phyloP scores from a whole-genome alignment of 2,113 vertebrate genomes.

The Oncorhynchus nerka region DNA sequence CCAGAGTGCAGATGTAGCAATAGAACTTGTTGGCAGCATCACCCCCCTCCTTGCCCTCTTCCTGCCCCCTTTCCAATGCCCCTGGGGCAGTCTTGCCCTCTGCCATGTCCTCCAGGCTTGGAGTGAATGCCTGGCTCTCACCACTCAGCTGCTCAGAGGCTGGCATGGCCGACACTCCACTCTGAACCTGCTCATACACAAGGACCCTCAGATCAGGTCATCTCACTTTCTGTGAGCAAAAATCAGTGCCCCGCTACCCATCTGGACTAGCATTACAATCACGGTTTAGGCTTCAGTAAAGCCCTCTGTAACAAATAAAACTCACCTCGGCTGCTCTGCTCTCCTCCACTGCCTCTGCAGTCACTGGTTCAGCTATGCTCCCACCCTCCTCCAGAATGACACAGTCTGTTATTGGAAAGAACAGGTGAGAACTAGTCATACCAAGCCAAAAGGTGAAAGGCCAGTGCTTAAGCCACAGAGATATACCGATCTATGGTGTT shows the following conservation, averaged over 20 bases:
- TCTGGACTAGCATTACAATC: background rate
- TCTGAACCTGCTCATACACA: conserved; percentile 61
- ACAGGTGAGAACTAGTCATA: background rate
- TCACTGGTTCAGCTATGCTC: conserved; percentile 22
- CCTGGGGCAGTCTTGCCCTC: background rate
- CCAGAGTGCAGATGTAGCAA: conserved; percentile 93
- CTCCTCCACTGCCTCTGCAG: conserved; percentile 36
- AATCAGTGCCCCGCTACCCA: too few relatives aligned
- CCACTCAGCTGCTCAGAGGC: conserved; percentile 81
- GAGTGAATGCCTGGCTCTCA: conserved; percentile 76
- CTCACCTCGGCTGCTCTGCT: conserved; percentile 54
- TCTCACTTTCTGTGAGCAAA: too few relatives aligned
- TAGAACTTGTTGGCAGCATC: conserved; percentile 83
- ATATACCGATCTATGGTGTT: too few relatives aligned
- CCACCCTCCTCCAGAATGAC: conserved; percentile 41
- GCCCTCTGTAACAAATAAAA: too few relatives aligned
- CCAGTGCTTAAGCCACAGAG: too few relatives aligned
- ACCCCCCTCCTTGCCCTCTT: conserved; percentile 35
- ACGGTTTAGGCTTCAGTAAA: background rate
- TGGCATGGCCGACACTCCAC: conserved; percentile 73
- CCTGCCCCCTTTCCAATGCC: conserved; percentile 31
- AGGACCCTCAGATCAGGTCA: background rate
- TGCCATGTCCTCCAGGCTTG: conserved; percentile 42
- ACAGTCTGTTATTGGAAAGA: conserved; percentile 37
- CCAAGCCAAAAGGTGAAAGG: too few relatives aligned